Evolutionary conservation across 2,888 invertebrate genomes (phyloP).

Genomic region (Ceraclea dissimilis): DNA sequence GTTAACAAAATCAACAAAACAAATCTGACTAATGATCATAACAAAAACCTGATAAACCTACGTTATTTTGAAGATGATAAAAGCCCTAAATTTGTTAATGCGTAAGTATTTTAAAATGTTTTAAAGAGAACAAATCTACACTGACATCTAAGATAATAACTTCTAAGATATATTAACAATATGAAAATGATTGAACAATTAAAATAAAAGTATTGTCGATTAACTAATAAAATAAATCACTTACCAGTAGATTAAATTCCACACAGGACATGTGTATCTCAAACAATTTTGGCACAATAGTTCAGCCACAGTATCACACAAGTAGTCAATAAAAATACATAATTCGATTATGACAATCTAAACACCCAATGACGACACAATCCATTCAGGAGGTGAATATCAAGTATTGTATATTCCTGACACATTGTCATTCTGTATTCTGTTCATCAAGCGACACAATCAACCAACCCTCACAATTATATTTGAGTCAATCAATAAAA

Average conservation of each 20-base stretch:
- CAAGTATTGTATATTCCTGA: background rate
- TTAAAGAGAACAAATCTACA: no score
- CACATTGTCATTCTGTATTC: background rate
- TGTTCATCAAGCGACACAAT: no score
- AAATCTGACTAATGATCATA: no score
- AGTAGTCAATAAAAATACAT: slow-evolving; percentile 4
- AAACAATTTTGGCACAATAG: slow-evolving; percentile 8
- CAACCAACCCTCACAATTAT: no score
- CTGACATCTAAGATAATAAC: background rate
- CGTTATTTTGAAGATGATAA: no score
- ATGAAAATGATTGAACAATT: no score
- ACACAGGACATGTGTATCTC: background rate
- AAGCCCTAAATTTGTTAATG: no score
- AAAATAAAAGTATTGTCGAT: background rate
- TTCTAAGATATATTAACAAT: background rate
- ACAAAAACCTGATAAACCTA: no score
- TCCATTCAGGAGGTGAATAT: background rate
- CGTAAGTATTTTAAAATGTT: no score
- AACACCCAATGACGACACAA: slow-evolving; percentile 4
- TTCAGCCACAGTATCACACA: background rate
- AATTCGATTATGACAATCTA: slow-evolving; percentile 4
- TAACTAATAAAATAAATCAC: background rate
- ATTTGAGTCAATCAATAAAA: no score
- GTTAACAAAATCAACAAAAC: no score
- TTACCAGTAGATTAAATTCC: slow-evolving; percentile 9